These are phyloP conservation scores for Phalanger gymnotis DNA, from an alignment of 2,797 vertebrate species.

Conservation along the genomic window DNA sequence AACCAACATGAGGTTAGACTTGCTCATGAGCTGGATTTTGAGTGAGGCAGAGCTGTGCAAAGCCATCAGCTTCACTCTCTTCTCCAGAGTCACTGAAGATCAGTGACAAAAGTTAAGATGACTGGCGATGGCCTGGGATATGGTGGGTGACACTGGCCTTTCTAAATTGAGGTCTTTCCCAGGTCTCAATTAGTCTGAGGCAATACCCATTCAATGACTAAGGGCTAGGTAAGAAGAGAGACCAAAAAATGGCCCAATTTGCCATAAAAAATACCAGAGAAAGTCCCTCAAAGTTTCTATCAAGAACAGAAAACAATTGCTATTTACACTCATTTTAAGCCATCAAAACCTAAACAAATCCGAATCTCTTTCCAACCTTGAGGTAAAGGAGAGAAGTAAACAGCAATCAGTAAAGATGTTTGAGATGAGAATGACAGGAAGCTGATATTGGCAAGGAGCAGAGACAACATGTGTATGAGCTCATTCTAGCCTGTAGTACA, in stretches of 20 bases:
- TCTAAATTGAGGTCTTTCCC: neutral
- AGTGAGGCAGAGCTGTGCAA: neutral
- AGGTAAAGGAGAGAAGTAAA: neutral
- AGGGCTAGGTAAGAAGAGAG: neutral
- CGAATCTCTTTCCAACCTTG: neutral
- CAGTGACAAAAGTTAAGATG: neutral
- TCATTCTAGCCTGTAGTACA: neutral
- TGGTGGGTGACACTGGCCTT: neutral
- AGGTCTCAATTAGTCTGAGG: neutral
- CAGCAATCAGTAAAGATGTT: neutral
- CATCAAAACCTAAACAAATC: neutral
- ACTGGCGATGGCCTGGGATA: neutral
- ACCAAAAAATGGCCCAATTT: neutral
- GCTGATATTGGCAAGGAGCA: neutral
- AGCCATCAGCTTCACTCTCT: neutral
- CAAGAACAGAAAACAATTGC: neutral
- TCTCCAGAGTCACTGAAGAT: neutral
- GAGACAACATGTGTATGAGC: neutral
- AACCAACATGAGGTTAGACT: no score
- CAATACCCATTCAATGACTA: neutral
- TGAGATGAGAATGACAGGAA: neutral
- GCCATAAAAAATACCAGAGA: neutral
- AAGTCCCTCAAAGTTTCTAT: neutral
- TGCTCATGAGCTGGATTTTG: neutral
- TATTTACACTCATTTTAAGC: neutral